Conservation (phyloP, 2,113 vertebrate genomes). For the Echinops telfairi region DNA sequence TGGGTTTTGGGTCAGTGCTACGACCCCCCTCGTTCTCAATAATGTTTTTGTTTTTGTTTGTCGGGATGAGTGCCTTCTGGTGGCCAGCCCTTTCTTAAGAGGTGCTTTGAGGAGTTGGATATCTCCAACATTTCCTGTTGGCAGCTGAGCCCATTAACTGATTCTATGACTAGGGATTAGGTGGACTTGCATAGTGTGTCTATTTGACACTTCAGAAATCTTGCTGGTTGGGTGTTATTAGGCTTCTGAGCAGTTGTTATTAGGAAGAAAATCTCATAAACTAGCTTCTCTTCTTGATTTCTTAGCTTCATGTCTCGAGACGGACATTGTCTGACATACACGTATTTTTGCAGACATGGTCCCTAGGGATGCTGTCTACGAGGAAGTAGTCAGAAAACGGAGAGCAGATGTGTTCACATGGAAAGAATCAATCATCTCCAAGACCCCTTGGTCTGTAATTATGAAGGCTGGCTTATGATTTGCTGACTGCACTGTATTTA, state of each 20-base stretch:
- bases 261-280: not conserved
- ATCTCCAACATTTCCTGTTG: not conserved
- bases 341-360: slow-evolving; percentile 17
- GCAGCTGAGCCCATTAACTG: not conserved
- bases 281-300: slow-evolving; percentile 8
- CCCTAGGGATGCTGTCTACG: not conserved
- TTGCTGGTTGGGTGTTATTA: not conserved
- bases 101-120: not conserved
- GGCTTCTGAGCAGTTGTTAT: not conserved
- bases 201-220: not conserved
- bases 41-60: too few relatives aligned
- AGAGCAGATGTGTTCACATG: not conserved
- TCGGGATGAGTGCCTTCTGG: too few relatives aligned
- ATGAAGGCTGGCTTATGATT: slow-evolving; percentile 48
- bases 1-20: too few relatives aligned
- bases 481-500: slow-evolving; percentile 75
- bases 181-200: not conserved
- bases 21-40: too few relatives aligned
- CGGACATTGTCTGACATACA: not conserved
- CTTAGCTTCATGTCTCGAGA: not conserved
- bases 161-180: not conserved
- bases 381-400: slow-evolving; percentile 22
- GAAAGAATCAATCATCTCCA: not conserved
- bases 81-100: not conserved
- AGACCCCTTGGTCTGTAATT: slow-evolving; percentile 49